phyloP scores from a whole-genome alignment of 2,888 invertebrate species.

The Erebia epiphron region DNA sequence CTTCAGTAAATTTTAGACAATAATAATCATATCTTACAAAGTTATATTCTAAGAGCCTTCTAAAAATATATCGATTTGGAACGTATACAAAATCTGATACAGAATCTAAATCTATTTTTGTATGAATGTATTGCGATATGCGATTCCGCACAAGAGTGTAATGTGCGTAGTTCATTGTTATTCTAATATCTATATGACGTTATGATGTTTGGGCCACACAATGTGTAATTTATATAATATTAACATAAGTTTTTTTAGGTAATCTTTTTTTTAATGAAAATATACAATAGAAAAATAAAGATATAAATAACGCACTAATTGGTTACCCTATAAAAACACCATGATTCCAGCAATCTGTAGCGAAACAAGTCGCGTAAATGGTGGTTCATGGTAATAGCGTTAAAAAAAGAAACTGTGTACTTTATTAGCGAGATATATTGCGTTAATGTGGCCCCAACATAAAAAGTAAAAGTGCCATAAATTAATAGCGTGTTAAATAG shows the following conservation, averaged over 20 bases:
- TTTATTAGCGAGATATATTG: neutral
- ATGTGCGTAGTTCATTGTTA: slow-evolving; percentile 34
- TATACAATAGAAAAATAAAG: no score
- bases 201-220: neutral
- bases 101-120: slow-evolving; percentile 58
- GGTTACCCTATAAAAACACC: neutral
- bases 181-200: slow-evolving; percentile 30
- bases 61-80: slow-evolving; percentile 36
- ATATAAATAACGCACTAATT: neutral
- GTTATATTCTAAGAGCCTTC: slow-evolving; percentile 16
- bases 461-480: slow-evolving; percentile 53
- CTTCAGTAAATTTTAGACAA: neutral
- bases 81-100: slow-evolving; percentile 22
- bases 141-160: slow-evolving; percentile 36
- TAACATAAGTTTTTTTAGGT: no score
- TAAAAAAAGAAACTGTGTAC: neutral
- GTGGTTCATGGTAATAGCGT: neutral
- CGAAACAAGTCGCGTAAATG: neutral
- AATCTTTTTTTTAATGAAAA: no score
- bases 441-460: neutral
- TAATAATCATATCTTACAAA: slow-evolving; percentile 1
- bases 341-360: neutral
- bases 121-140: slow-evolving; percentile 56
- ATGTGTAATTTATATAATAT: neutral
- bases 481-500: slow-evolving; percentile 39